Conservation (phyloP, 2,888 invertebrate genomes). For the Ceriagrion tenellum region DNA sequence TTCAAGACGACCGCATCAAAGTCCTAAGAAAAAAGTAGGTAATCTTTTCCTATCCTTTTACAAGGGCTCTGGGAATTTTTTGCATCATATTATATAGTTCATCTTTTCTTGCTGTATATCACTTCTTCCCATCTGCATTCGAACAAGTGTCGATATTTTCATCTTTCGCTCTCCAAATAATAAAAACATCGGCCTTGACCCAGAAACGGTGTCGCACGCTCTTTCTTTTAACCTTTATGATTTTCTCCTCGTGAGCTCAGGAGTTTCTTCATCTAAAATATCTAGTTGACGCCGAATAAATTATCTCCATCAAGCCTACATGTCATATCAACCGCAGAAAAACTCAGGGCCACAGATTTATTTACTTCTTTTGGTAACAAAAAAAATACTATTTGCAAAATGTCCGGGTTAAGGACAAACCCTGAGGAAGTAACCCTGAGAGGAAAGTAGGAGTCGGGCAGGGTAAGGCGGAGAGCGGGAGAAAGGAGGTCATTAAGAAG, state of each 20-base stretch:
- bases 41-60: no score
- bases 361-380: neutral
- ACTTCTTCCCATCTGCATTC: no score
- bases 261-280: neutral
- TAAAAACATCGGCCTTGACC: no score
- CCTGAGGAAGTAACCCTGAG: neutral
- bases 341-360: neutral
- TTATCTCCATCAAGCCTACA: neutral
- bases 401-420: neutral
- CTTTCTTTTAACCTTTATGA: neutral
- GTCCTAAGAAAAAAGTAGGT: no score
- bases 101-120: no score
- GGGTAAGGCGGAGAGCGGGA: neutral
- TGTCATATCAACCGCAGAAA: neutral
- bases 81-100: no score
- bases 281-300: neutral
- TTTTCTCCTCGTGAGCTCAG: neutral
- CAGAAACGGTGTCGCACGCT: neutral
- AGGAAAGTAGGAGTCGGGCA: neutral
- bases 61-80: no score
- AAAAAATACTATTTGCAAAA: neutral
- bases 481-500: neutral
- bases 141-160: no score
- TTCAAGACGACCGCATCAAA: no score
- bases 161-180: no score